Conservation (phyloP, 2,113 vertebrate species). For the Collichthys lucidus region DNA sequence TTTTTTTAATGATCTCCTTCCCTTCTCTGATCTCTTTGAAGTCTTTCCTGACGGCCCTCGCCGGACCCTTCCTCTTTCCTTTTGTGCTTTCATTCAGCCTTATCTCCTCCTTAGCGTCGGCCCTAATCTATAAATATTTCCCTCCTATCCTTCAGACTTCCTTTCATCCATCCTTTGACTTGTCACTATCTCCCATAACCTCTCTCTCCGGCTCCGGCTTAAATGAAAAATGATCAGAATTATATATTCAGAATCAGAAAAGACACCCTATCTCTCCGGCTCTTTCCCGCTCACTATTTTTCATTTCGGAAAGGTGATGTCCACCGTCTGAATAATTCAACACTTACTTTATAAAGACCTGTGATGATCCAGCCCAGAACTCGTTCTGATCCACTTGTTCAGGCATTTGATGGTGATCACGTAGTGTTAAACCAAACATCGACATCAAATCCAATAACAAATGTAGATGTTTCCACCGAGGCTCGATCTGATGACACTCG, state of each 20-base stretch:
- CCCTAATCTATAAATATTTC: conserved; percentile 55
- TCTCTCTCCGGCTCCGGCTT: conserved; percentile 4
- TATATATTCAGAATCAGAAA: conserved; percentile 35
- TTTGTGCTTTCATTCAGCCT: conserved; percentile 41
- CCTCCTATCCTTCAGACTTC: conserved; percentile 22
- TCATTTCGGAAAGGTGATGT: background rate
- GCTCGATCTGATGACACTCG: too few relatives aligned
- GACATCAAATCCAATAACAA: background rate
- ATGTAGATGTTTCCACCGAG: background rate
- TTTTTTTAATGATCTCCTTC: too few relatives aligned
- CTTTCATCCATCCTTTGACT: conserved; percentile 47
- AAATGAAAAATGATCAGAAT: conserved; percentile 33
- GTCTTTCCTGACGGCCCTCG: conserved; percentile 22
- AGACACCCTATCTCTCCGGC: background rate
- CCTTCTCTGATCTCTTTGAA: conserved; percentile 49
- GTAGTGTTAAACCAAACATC: background rate
- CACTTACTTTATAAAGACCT: background rate
- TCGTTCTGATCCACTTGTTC: background rate
- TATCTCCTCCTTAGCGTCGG: conserved; percentile 40
- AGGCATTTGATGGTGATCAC: too few relatives aligned
- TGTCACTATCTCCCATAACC: conserved; percentile 25
- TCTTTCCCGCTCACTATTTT: background rate
- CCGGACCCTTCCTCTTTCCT: conserved; percentile 1
- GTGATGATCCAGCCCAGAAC: background rate
- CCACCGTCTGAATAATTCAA: conserved; percentile 6